Evolutionary conservation across 1,140 invertebrate genomes (phyloP).

Genomic region (Physella acuta): DNA sequence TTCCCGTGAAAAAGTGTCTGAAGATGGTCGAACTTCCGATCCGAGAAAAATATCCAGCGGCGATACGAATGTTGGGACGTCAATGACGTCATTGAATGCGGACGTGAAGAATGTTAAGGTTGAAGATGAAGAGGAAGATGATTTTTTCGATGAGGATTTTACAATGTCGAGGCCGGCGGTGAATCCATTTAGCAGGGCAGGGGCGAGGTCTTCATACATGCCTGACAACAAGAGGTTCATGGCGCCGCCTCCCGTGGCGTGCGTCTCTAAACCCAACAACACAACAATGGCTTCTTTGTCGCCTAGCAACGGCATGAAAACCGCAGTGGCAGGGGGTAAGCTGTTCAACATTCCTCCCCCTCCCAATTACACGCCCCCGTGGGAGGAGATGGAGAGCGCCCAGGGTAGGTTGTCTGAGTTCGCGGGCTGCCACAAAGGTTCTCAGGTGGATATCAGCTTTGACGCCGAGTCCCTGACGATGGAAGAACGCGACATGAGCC

Average conservation of each 20-base stretch:
- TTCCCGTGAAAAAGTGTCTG: neutral
- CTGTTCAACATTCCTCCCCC: slow-evolving; percentile 6
- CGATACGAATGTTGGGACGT: neutral
- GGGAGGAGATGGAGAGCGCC: slow-evolving; percentile 2
- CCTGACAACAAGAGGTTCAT: slow-evolving; percentile 10
- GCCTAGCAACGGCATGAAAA: neutral
- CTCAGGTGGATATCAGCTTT: slow-evolving; percentile 6
- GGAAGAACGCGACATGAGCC: slow-evolving; percentile 11
- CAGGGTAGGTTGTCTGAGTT: neutral
- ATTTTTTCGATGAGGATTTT: neutral
- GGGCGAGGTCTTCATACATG: slow-evolving; percentile 13
- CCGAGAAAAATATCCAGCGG: neutral
- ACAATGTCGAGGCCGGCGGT: too few species aligned
- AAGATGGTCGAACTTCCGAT: neutral
- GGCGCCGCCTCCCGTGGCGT: slow-evolving; percentile 4
- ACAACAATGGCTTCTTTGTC: neutral
- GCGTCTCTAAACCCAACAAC: neutral
- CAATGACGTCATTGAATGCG: neutral
- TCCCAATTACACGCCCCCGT: slow-evolving; percentile 8
- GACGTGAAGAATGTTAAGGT: neutral
- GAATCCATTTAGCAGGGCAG: neutral
- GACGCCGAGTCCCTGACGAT: neutral
- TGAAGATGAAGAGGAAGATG: neutral
- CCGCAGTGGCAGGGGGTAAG: neutral
- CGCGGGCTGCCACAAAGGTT: slow-evolving; percentile 8